Evolutionary conservation across 1,140 invertebrate genomes (phyloP), one percentile per base, ranked within the genome.

Genomic region (Sarcophaga bullata): DNA sequence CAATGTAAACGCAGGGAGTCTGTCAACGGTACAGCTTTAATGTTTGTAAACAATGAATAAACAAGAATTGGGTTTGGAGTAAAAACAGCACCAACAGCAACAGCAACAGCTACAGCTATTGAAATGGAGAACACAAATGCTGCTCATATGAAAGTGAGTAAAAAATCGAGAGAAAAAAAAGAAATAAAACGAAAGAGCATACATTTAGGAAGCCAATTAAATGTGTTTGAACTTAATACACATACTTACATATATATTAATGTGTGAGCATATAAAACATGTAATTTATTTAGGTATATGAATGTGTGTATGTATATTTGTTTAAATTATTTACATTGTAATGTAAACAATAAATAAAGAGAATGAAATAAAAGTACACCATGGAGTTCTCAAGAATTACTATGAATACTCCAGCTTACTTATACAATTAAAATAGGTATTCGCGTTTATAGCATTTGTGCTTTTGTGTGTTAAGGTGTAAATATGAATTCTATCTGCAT

Each of bases 331-430:
- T 58, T 58, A 58, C 54, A 58, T 58, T 58, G 25, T 37, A 58
- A 58, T 58, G 54, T 58, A 58, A 58, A 58, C 54, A 58, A 58
- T 58, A n/a, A 58, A 58, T 58, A 58, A 58, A 13, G n/a, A 58
- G 54, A 37, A 37, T 37, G 25, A 37, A 37, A 37, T 37, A 37
- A 37, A 37, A 37, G 54, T n/a, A 58, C 54, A 58, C 54, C 54
- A 58, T 58, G 54, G 15, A 58, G 13, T 58, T 58, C 54, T 58
- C 54, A n/a, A n/a, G 54, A 58, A 58, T 58, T 58, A 58, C 25
- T 2, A 37, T 37, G 4, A 37, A 37, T 37, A 37, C 25, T 37
- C 25, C 25, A 37, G 25, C 4, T 37, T 37, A 37, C 25, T 37
- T 37, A 37, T 37, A 37, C 25, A 37, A 37, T 37, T 37, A 37